Evolutionary conservation across 2,888 invertebrate genomes (phyloP), one percentile per base, ranked within the genome.

Genomic region (Thymelicus sylvestris): DNA sequence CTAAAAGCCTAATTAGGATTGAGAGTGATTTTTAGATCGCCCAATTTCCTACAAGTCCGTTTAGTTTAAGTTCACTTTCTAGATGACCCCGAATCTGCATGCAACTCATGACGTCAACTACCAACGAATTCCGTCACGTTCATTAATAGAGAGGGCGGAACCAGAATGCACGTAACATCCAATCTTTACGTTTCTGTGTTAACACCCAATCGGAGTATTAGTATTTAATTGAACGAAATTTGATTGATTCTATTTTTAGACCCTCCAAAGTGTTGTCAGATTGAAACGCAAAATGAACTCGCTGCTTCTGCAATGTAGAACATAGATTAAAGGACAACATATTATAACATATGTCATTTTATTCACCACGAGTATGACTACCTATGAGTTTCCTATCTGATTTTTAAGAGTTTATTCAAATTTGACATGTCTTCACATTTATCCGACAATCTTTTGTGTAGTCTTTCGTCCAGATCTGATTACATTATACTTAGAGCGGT

Each of bases 41-140:
- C 19, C 19, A 12, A 52, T 52, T 52, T 55, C 10, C 24, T 24
- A 55, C 12, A 55, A 55, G 24, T 8, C 24, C 24, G 19, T 55
- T 8, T 55, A 24, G 19, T 24, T 55, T n/a, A n/a, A n/a, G n/a
- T n/a, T 55, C 24, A 55, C 24, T 55, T 55, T 24, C 55, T 55
- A 55, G 55, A 55, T 24, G 10, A 55, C 61, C 66, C 41, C 55
- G 12, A 55, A 55, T 31, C 31, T 59, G 31, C 12, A 67, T 31
- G 39, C n/a, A 61, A 38, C 8, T 24, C 10, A 39, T 39, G 15
- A 61, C 61, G 61, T 39, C 41, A 61, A 15, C 41, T 61, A 1
- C 6, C n/a, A 39, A 7, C n/a, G 39, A 41, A 55, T 55, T 52
- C 55, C 24, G 10, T 24, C 24, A 55, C 10, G 24, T 55, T 55